phyloP scores from a whole-genome alignment of 2,113 vertebrate genomes.

The Hippocampus zosterae region DNA sequence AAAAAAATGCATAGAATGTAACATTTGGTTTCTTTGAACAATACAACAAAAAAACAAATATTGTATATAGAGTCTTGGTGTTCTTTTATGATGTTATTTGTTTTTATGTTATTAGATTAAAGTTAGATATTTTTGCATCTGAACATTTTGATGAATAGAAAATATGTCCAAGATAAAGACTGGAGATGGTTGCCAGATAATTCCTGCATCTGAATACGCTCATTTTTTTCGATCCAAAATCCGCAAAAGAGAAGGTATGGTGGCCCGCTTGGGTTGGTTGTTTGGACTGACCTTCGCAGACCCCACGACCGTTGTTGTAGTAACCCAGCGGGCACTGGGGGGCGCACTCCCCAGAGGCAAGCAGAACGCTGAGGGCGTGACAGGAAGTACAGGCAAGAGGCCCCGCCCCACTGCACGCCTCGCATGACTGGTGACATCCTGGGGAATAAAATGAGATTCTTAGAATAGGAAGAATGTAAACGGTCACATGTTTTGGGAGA shows the following conservation, averaged over 20 bases:
- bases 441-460: constrained; percentile 12
- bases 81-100: no score
- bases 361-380: constrained; percentile 59
- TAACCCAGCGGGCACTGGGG: constrained; percentile 74
- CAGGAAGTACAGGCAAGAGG: constrained; percentile 82
- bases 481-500: no score
- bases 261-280: background rate
- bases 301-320: constrained; percentile 68
- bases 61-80: no score
- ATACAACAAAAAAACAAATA: no score
- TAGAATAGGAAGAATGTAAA: background rate
- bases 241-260: background rate
- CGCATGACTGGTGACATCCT: constrained; percentile 88
- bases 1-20: no score
- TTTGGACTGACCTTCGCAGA: constrained; percentile 77
- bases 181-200: background rate
- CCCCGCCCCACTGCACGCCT: constrained; percentile 72
- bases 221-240: background rate
- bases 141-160: no score
- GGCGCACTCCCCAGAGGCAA: constrained; percentile 74
- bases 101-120: no score
- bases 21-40: no score
- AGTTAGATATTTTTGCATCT: no score
- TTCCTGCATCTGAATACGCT: background rate
- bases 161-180: background rate